These are phyloP conservation scores for human (Homo sapiens) DNA, from an alignment of 2,113 vertebrate genomes.

Conservation along the genomic window DNA sequence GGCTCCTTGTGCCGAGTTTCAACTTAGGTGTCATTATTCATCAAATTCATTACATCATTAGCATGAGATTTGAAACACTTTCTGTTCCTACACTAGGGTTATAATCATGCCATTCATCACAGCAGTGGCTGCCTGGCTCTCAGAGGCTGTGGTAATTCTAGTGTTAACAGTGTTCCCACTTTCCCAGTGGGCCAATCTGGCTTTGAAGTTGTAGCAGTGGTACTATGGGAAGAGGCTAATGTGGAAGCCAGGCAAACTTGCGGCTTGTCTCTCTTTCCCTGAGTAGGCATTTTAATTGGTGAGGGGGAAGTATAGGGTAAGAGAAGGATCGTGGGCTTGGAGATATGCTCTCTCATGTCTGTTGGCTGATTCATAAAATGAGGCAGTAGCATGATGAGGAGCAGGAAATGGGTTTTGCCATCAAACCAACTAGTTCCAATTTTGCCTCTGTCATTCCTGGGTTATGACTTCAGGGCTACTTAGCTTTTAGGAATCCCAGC, in stretches of 20 bases:
- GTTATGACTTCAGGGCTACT: neutral
- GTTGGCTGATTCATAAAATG: neutral
- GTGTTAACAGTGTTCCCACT: neutral
- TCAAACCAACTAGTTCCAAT: neutral
- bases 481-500: neutral
- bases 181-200: neutral
- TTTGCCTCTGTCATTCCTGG: neutral
- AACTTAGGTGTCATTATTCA: neutral
- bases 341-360: neutral
- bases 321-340: neutral
- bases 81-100: neutral
- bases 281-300: neutral
- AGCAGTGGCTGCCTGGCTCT: neutral
- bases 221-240: neutral
- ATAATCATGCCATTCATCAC: neutral
- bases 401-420: neutral
- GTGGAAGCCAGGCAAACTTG: neutral
- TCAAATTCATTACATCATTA: neutral
- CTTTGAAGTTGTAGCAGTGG: too few species aligned
- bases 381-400: neutral
- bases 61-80: neutral
- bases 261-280: neutral
- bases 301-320: neutral
- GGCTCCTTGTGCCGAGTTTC: neutral
- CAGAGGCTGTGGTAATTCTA: neutral